Evolutionary conservation across 2,113 vertebrate genomes (phyloP).

Genomic region (Indri indri): DNA sequence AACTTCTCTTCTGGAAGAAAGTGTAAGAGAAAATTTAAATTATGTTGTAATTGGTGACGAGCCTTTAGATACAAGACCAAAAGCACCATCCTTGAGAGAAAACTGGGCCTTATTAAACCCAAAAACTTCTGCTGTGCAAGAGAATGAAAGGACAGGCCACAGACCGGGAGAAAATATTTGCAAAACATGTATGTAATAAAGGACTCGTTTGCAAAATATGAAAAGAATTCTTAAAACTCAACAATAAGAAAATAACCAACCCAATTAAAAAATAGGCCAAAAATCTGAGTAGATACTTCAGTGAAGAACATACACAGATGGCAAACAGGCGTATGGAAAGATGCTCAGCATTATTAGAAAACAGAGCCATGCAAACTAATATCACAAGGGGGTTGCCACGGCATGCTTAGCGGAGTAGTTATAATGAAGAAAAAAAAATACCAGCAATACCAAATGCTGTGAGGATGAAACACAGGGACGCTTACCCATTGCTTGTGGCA

Average conservation of each 20-base stretch:
- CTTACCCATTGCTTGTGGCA: not conserved
- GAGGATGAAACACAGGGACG: not conserved
- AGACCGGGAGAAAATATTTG: not conserved
- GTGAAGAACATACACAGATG: not conserved
- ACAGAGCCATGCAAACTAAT: not conserved
- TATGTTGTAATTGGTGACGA: not conserved
- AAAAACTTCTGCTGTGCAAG: not conserved
- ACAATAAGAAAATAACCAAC: not conserved
- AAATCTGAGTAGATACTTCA: not conserved
- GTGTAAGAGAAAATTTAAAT: not conserved
- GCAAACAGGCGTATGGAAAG: not conserved
- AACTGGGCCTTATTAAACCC: not conserved
- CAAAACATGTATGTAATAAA: not conserved
- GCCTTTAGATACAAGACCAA: not conserved
- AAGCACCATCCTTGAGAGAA: not conserved
- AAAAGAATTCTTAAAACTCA: not conserved
- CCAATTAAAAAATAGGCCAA: not conserved
- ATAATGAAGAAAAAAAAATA: not conserved
- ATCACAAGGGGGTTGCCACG: not conserved
- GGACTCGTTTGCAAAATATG: not conserved
- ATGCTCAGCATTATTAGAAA: not conserved
- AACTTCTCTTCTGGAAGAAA: not conserved
- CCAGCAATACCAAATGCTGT: not conserved
- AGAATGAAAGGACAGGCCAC: not conserved
- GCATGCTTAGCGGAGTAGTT: not conserved